Percentiles rank a stretch among this genome's conserved stretches.
Evolutionary conservation across 2,888 invertebrate genomes (phyloP).

Genomic region (Leptopilina syphax): DNA sequence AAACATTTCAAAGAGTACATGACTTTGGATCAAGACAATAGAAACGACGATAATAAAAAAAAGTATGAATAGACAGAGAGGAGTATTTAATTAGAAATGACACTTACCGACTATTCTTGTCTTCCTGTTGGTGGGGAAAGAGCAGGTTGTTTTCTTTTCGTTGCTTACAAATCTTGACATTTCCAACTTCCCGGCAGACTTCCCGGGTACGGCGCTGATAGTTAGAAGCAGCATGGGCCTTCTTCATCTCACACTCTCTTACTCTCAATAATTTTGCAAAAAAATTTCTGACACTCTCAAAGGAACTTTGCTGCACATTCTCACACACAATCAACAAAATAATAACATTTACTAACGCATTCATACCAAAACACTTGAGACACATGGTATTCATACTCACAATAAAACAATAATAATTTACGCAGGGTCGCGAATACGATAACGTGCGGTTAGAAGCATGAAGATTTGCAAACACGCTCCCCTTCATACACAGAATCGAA

Average conservation of each 20-base stretch:
- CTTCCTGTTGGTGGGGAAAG: slow-evolving; percentile 41
- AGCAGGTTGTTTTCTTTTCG: slow-evolving; percentile 41
- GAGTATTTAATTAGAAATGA: slow-evolving; percentile 23
- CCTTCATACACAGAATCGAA: slow-evolving; percentile 7
- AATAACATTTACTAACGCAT: slow-evolving; percentile 13
- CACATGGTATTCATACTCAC: slow-evolving; percentile 31
- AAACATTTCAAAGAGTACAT: slow-evolving; percentile 1
- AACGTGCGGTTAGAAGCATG: slow-evolving; percentile 6
- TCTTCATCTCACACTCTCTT: slow-evolving; percentile 28
- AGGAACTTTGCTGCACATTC: slow-evolving; percentile 38
- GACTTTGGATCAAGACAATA: neutral
- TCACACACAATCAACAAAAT: slow-evolving; percentile 25
- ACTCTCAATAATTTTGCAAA: neutral
- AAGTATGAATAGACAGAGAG: neutral
- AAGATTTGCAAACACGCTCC: slow-evolving; percentile 10
- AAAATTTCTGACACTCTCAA: slow-evolving; percentile 35
- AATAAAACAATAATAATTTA: slow-evolving; percentile 22
- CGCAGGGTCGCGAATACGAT: slow-evolving; percentile 16
- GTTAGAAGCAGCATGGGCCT: slow-evolving; percentile 33
- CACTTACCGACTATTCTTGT: slow-evolving; percentile 52
- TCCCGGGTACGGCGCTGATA: slow-evolving; percentile 30
- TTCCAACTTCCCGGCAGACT: slow-evolving; percentile 40
- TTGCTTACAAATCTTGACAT: slow-evolving; percentile 40
- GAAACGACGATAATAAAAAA: slow-evolving; percentile 1
- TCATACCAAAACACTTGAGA: slow-evolving; percentile 38